Evolutionary conservation across 2,888 invertebrate genomes (phyloP).

Genomic region (Cheilosia soror): DNA sequence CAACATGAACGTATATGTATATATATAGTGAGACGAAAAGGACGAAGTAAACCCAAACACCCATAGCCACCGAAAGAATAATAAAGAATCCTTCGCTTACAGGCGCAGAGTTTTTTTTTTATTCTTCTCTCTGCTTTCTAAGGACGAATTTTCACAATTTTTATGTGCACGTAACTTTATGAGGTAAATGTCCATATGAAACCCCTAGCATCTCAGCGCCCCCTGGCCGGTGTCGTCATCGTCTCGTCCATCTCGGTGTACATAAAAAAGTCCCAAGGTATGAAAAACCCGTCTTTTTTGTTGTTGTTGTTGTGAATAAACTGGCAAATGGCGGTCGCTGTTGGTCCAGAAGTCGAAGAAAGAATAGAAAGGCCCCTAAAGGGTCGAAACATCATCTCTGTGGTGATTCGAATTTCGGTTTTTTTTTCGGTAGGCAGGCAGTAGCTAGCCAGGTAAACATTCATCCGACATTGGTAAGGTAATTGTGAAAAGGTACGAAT

Average conservation of each 20-base stretch:
- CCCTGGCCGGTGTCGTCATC: slow-evolving; percentile 36
- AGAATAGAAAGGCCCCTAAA: slow-evolving; percentile 53
- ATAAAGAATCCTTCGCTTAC: slow-evolving; percentile 73
- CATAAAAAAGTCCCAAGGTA: slow-evolving; percentile 69
- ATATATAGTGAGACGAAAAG: slow-evolving; percentile 16
- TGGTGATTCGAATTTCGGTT: slow-evolving; percentile 38
- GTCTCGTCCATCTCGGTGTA: slow-evolving; percentile 50
- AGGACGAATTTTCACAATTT: slow-evolving; percentile 70
- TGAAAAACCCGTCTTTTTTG: slow-evolving; percentile 50
- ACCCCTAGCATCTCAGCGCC: slow-evolving; percentile 53
- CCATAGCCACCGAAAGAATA: slow-evolving; percentile 64
- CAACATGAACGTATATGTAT: slow-evolving; percentile 20
- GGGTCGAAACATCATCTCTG: slow-evolving; percentile 67
- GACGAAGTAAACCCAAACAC: slow-evolving; percentile 64
- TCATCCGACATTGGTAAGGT: slow-evolving; percentile 73
- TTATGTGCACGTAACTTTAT: slow-evolving; percentile 71
- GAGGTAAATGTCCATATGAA: slow-evolving; percentile 74
- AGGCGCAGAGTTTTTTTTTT: slow-evolving; percentile 51
- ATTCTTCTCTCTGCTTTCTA: slow-evolving; percentile 30
- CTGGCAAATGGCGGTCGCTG: slow-evolving; percentile 65
- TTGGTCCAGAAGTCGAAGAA: slow-evolving; percentile 64
- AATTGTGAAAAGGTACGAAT: slow-evolving; percentile 76
- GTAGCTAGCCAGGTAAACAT: slow-evolving; percentile 63
- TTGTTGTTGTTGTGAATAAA: slow-evolving; percentile 45
- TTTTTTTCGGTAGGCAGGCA: slow-evolving; percentile 39